These are phyloP conservation scores for Myotis davidii DNA, from an alignment of 2,113 vertebrate species.

Conservation along the genomic window DNA sequence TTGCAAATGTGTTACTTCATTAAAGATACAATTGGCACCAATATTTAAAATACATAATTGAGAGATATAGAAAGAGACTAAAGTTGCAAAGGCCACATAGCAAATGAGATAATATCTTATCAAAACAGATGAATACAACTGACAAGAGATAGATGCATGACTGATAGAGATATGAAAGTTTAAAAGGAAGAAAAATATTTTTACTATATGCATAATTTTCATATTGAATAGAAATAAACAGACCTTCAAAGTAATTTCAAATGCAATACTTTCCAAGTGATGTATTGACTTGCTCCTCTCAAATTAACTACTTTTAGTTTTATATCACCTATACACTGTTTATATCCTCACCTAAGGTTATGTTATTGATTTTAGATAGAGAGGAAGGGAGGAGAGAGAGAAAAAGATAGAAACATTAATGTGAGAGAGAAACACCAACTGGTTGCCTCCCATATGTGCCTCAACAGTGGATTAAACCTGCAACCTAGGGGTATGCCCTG, in stretches of 20 bases:
- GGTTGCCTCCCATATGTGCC: too few relatives aligned
- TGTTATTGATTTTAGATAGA: too few relatives aligned
- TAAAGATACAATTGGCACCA: neutral
- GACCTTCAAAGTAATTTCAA: neutral
- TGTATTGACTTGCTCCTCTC: neutral
- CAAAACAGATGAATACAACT: neutral
- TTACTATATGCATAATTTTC: neutral
- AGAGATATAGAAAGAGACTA: neutral
- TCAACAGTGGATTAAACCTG: too few relatives aligned
- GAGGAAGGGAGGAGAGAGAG: too few relatives aligned
- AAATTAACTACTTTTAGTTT: neutral
- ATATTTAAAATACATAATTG: neutral
- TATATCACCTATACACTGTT: neutral
- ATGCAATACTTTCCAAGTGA: neutral
- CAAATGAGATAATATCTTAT: neutral
- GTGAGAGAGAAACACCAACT: too few relatives aligned
- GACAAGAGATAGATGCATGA: neutral
- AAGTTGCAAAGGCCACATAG: neutral
- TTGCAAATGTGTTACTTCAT: neutral
- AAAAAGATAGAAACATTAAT: too few relatives aligned
- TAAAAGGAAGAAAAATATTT: neutral
- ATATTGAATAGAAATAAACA: neutral
- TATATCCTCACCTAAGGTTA: too few relatives aligned
- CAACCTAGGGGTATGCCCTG: too few relatives aligned
- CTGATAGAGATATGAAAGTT: neutral